Evolutionary conservation across 2,113 vertebrate genomes (phyloP).

Genomic region (Cyphomyrus plagiostoma): DNA sequence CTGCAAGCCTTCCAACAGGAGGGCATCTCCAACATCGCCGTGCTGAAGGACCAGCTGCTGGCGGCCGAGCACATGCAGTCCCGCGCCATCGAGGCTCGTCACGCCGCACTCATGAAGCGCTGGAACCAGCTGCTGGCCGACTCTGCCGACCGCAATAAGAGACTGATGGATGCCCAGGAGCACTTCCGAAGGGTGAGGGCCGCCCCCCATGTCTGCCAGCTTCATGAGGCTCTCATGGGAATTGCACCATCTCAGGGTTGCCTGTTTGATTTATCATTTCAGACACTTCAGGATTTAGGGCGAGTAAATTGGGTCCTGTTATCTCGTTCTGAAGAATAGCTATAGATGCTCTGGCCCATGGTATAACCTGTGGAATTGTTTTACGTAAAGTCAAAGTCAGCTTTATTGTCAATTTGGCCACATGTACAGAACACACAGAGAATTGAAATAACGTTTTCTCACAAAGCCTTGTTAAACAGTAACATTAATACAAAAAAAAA

Average conservation of each 20-base stretch:
- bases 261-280: not conserved
- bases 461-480: no score
- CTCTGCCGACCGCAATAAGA: conserved; percentile 89
- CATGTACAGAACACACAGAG: no score
- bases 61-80: conserved; percentile 91
- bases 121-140: conserved; percentile 95
- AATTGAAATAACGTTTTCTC: no score
- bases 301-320: not conserved
- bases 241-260: not conserved
- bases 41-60: conserved; percentile 87
- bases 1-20: conserved; percentile 99
- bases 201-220: not conserved
- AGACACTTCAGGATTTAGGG: not conserved
- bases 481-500: no score
- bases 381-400: no score
- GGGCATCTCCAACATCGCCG: conserved; percentile 93
- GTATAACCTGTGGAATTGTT: not conserved
- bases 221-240: not conserved
- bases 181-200: conserved; percentile 86
- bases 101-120: conserved; percentile 87
- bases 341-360: not conserved
- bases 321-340: not conserved
- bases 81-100: conserved; percentile 86
- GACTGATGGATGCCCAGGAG: conserved; percentile 90
- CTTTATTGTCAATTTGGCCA: no score